These are phyloP conservation scores for Corythucha ciliata DNA, from an alignment of 2,888 invertebrate species.

Conservation along the genomic window DNA sequence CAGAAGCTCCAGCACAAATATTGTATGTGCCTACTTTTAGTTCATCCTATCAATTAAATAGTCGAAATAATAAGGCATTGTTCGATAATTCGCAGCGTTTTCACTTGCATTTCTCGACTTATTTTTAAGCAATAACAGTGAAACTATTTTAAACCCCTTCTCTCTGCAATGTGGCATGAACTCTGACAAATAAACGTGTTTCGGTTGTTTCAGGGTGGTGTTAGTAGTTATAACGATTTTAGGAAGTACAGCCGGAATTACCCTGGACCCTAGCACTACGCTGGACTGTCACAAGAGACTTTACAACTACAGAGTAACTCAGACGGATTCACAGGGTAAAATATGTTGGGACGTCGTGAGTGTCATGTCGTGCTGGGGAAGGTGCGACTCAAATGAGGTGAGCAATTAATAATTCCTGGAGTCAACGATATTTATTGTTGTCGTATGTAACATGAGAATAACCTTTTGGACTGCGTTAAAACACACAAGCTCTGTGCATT, in stretches of 20 bases:
- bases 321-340: constrained; percentile 52
- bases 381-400: constrained; percentile 77
- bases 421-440: too few species aligned
- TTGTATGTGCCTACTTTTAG: too few species aligned
- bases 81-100: too few species aligned
- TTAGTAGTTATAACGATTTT: constrained; percentile 18
- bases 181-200: too few species aligned
- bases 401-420: constrained; percentile 27
- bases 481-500: too few species aligned
- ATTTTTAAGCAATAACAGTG: neutral
- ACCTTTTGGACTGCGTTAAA: too few species aligned
- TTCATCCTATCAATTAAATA: too few species aligned
- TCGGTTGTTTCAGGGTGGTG: constrained; percentile 9
- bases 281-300: constrained; percentile 58
- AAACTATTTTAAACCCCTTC: neutral
- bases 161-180: neutral
- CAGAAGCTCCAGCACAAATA: too few species aligned
- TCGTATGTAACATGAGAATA: too few species aligned
- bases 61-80: too few species aligned
- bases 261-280: constrained; percentile 43
- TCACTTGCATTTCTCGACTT: too few species aligned
- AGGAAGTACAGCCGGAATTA: constrained; percentile 30
- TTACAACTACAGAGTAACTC: constrained; percentile 58
- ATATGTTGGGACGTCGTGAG: constrained; percentile 66
- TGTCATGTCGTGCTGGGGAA: constrained; percentile 70